A percentile compares a stretch with the other conserved stretches of the same genome.
Evolutionary conservation across 1,140 invertebrate genomes (phyloP).

Genomic region (Cydia strobilella): DNA sequence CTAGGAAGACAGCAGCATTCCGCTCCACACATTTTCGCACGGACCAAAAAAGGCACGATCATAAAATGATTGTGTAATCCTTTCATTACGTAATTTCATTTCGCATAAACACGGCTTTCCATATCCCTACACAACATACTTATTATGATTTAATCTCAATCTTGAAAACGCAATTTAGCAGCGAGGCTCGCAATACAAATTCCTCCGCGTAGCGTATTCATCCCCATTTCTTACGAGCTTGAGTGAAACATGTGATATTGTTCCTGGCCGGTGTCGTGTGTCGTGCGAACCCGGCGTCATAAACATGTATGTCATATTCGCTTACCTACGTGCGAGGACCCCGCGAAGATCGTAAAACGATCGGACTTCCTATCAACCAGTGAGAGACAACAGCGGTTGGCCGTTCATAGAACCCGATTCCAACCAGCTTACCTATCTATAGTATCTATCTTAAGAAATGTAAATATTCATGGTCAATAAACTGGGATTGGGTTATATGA

Average conservation of each 20-base stretch:
- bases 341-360: constrained; percentile 49
- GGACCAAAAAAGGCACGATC: constrained; percentile 30
- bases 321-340: constrained; percentile 44
- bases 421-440: background rate
- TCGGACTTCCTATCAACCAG: constrained; percentile 36
- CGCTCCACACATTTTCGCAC: constrained; percentile 11
- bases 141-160: constrained; percentile 33
- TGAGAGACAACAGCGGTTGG: background rate
- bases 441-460: background rate
- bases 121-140: constrained; percentile 29
- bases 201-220: constrained; percentile 38
- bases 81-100: constrained; percentile 32
- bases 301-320: constrained; percentile 43
- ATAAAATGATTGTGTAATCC: constrained; percentile 32
- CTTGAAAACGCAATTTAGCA: constrained; percentile 32
- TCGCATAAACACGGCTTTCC: constrained; percentile 31
- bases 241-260: constrained; percentile 38
- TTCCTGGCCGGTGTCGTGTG: constrained; percentile 37
- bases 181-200: constrained; percentile 28
- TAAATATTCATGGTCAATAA: background rate
- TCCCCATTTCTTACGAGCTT: constrained; percentile 38
- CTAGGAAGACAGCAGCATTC: constrained; percentile 23
- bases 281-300: constrained; percentile 36
- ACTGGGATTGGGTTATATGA: background rate
- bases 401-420: background rate